phyloP scores from a whole-genome alignment of 2,797 vertebrate genomes.

The Mormyrops boulengeri region DNA sequence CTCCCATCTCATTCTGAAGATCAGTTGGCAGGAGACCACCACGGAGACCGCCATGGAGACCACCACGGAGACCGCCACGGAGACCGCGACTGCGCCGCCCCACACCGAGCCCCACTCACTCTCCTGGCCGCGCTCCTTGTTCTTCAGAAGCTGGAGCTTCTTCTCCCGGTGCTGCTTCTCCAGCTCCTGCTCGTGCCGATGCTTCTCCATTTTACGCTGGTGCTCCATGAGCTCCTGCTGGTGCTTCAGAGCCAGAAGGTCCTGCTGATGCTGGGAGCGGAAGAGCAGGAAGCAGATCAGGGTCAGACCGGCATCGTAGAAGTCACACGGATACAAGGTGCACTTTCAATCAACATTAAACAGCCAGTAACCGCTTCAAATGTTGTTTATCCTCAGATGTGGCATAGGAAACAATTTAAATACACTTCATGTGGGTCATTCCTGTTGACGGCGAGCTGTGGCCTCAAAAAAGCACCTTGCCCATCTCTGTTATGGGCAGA shows the following conservation, averaged over 20 bases:
- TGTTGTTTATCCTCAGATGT: background rate
- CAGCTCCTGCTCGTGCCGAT: slow-evolving; percentile 87
- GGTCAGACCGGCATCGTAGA: background rate
- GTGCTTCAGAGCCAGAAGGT: slow-evolving; percentile 88
- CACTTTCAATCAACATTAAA: background rate
- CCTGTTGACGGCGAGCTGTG: background rate
- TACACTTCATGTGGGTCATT: background rate
- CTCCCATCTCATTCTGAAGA: background rate
- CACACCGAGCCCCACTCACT: slow-evolving; percentile 66
- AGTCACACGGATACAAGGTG: background rate
- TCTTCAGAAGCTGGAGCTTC: slow-evolving; percentile 88
- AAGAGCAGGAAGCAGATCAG: background rate
- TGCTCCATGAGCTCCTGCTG: slow-evolving; percentile 94
- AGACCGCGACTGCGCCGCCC: background rate
- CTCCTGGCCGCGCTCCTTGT: slow-evolving; percentile 95
- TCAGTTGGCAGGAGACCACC: background rate
- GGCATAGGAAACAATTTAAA: background rate
- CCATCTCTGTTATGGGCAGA: background rate
- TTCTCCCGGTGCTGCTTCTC: slow-evolving; percentile 94
- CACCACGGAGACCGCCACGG: background rate
- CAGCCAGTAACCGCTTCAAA: background rate
- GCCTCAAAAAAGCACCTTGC: background rate
- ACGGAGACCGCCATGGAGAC: background rate
- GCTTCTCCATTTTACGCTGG: slow-evolving; percentile 90
- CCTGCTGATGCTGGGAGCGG: slow-evolving; percentile 81